Base-by-base conservation (phyloP, 2,888 invertebrate species). In the Agelastica alni region DNA sequence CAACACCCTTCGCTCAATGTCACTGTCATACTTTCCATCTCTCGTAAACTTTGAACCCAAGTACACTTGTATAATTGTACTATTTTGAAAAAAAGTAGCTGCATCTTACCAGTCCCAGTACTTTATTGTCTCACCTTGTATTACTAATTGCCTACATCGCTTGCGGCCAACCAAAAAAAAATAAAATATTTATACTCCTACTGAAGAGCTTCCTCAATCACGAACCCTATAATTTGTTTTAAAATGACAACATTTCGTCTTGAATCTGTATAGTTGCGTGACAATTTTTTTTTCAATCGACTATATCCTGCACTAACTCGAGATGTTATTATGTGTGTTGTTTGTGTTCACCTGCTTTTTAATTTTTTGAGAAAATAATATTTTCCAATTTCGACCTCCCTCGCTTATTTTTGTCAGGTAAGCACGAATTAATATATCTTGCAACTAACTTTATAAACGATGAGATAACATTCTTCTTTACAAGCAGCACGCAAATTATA, bases 141-240 rank as follows among this genome's bases (percentile, higher is more conserved):
- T n/a, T n/a, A n/a, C n/a, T n/a, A n/a, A n/a, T n/a, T n/a, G n/a
- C n/a, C n/a, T n/a, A n/a, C n/a, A n/a, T n/a, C n/a, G n/a, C n/a
- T n/a, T n/a, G 26, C 26, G 6, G 7, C 26, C 26, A 26, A 9
- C 26, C 1, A 26, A 6, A 6, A 26, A 26, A 26, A 26, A 26
- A 7, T 9, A 26, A 26, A 26, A 26, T n/a, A n/a, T n/a, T 26
- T 26, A 26, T 7, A 26, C 26, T 26, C 2, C 26, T 26, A 26
- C 26, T 26, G 7, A 26, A 26, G 26, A 7, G 9, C 10, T 9
- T 32, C 18, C 12, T 18, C 37, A 26, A 58, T 47, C 42, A 54
- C 52, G 44, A 53, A 58, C 55, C 54, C 56, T 59, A 51, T 59
- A 59, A 56, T 59, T 59, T 59, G 12, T 22, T 34, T 18, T 46